Evolutionary conservation across 2,113 vertebrate genomes (phyloP).

Genomic region (Rhinoderma darwinii): DNA sequence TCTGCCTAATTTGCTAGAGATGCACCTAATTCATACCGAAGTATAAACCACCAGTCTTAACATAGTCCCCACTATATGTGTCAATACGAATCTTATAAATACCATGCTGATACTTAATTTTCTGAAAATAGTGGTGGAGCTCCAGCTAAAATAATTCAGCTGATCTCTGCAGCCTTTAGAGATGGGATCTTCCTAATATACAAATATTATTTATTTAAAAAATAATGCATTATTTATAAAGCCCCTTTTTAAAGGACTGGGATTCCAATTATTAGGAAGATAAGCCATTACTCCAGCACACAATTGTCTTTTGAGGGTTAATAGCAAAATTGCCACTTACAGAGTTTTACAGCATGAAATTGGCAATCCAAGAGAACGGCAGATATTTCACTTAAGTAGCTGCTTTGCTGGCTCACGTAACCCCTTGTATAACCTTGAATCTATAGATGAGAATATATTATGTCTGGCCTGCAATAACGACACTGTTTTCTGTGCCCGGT

Average conservation of each 20-base stretch:
- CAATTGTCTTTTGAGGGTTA: slow-evolving; percentile 31
- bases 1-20: too few relatives aligned
- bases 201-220: slow-evolving; percentile 13
- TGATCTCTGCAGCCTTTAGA: not conserved
- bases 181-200: not conserved
- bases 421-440: slow-evolving; percentile 44
- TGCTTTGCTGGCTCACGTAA: slow-evolving; percentile 18
- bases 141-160: slow-evolving; percentile 1
- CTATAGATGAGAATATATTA: slow-evolving; percentile 43
- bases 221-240: slow-evolving; percentile 15
- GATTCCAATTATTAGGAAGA: not conserved
- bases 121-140: not conserved
- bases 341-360: slow-evolving; percentile 32
- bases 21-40: too few relatives aligned
- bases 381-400: slow-evolving; percentile 46
- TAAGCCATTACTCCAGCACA: not conserved
- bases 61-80: too few relatives aligned
- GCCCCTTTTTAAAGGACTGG: not conserved
- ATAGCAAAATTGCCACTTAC: not conserved
- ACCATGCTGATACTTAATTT: not conserved
- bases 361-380: slow-evolving; percentile 34
- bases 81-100: not conserved
- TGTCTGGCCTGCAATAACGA: slow-evolving; percentile 23
- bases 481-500: not conserved
- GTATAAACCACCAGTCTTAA: too few relatives aligned